phyloP scores from a whole-genome alignment of 2,888 invertebrate species.

The Cosmopolites sordidus region DNA sequence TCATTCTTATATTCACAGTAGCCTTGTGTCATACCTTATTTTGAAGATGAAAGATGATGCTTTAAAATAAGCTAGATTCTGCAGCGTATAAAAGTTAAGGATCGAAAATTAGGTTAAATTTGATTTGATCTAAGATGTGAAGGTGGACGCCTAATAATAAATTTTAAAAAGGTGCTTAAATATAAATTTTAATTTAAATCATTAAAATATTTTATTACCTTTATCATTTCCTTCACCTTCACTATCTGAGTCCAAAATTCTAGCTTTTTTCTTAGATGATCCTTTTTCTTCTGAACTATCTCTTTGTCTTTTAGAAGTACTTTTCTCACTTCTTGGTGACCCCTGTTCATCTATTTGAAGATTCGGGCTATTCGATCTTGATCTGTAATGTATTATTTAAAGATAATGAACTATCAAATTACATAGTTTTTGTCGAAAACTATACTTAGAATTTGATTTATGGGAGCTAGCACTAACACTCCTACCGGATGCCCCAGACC shows the following conservation, averaged over 20 bases:
- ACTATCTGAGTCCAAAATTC: conserved; percentile 63
- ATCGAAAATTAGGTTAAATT: too few relatives aligned
- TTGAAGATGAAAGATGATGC: too few relatives aligned
- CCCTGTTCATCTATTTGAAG: conserved; percentile 51
- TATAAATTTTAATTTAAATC: too few relatives aligned
- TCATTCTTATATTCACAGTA: too few relatives aligned
- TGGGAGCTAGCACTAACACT: conserved; percentile 30
- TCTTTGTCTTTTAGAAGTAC: conserved; percentile 33
- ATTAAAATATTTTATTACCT: not conserved
- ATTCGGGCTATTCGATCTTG: conserved; percentile 48
- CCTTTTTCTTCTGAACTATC: conserved; percentile 37
- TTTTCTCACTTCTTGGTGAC: conserved; percentile 42
- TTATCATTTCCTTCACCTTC: conserved; percentile 45
- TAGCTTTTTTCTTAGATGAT: conserved; percentile 47
- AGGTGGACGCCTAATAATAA: too few relatives aligned
- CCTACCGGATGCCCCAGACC: conserved; percentile 27
- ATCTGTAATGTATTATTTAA: conserved; percentile 35
- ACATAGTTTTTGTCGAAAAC: too few relatives aligned
- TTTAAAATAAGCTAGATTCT: too few relatives aligned
- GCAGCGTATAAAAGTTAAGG: too few relatives aligned
- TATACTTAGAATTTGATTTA: conserved; percentile 27
- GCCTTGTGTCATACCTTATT: too few relatives aligned
- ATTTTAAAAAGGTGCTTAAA: too few relatives aligned
- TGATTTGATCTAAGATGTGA: too few relatives aligned
- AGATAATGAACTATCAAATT: too few relatives aligned